Base-by-base conservation (phyloP, 2,113 vertebrate genomes). In the Stegastes partitus region DNA sequence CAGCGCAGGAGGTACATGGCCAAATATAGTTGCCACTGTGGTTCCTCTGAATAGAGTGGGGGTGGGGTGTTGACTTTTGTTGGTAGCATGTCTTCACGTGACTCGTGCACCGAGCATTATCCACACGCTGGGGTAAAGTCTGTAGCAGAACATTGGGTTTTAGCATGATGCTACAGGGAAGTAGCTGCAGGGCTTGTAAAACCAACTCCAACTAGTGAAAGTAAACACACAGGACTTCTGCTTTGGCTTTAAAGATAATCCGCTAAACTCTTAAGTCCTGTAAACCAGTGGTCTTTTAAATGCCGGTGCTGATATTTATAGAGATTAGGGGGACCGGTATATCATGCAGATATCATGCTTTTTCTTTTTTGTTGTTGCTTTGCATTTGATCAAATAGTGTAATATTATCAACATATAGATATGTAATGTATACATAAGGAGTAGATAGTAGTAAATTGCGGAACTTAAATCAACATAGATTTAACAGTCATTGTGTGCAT, bases 11-110 rank as follows among this genome's bases (percentile, higher is more conserved):
- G 22, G 25, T 54, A 22, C 23, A 11, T 18, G 22, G 65, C 57
- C 63, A 83, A 81, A 85, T 79, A 86, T 78, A 86, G 66, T 65
- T 14, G 22, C n/a, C 23, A 18, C 11, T 28, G 53, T 44, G 31
- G 19, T 28, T 42, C 28, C 26, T 26, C 0, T 28, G 26, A 42
- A 49, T 53, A 58, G 49, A 39, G 18, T 4, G 67, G 80, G 76
- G 73, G 55, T 22, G 15, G 51, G 54, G 22, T 5, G 7, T 16
- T 45, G 53, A 64, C 25, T 18, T 77, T 65, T 68, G 12, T 53
- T 62, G 61, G 70, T 65, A 39, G 16, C 34, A 11, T 21, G 8
- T 54, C 16, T 14, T 58, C 51, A 53, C 2, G 31, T 57, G 31
- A 61, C 63, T 31, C 26, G 37, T 11, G 45, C 11, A 12, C 14